Conservation (phyloP, 2,113 vertebrate genomes). For the Ceyx cyanopectus region DNA sequence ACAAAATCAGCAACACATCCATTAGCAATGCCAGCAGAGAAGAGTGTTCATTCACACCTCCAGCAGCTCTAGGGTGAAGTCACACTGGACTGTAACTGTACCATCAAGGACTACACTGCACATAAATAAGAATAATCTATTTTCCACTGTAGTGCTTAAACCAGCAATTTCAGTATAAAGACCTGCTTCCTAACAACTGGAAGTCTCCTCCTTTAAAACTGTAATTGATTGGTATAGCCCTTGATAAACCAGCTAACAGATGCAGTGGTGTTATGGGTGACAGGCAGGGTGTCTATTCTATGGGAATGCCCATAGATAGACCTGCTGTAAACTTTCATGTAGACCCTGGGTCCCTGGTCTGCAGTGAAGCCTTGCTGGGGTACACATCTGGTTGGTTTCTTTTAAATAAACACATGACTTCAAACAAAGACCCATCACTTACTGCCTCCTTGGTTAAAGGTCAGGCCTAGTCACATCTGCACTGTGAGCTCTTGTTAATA, state of each 20-base stretch:
- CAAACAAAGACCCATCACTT: constrained; percentile 55
- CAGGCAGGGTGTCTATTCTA: neutral
- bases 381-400: neutral
- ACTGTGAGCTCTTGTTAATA: neutral
- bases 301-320: neutral
- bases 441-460: constrained; percentile 61
- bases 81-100: neutral
- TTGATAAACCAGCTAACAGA: constrained; percentile 71
- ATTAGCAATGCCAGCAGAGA: neutral
- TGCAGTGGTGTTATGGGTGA: constrained; percentile 69
- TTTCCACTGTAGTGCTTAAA: neutral
- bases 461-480: constrained; percentile 34
- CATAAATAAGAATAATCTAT: neutral
- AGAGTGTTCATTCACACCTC: neutral
- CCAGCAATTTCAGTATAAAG: neutral
- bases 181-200: neutral
- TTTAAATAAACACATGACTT: neutral
- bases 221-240: constrained; percentile 9
- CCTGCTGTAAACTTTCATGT: constrained; percentile 1
- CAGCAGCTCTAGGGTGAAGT: neutral
- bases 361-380: neutral
- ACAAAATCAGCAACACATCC: neutral
- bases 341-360: neutral
- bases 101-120: no score
- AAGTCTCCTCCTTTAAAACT: neutral